Conservation (phyloP, 1,140 invertebrate species). For the Teleogryllus occipitalis region DNA sequence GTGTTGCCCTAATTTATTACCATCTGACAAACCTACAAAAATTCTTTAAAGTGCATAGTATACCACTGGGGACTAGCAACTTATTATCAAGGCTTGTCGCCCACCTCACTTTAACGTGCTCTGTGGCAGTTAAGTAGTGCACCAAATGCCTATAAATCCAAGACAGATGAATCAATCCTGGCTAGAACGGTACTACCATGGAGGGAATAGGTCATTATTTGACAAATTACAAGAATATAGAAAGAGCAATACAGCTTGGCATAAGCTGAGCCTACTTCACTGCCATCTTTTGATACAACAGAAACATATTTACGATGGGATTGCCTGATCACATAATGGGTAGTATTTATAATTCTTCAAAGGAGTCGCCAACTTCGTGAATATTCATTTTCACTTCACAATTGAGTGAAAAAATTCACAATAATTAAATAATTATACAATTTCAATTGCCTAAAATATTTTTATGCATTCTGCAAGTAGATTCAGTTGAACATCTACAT, state of each 20-base stretch:
- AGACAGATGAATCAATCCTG: not conserved
- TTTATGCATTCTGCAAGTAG: no score
- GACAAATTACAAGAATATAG: constrained; percentile 1
- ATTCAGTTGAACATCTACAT: no score
- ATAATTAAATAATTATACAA: no score
- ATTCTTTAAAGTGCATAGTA: not conserved
- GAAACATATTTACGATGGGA: not conserved
- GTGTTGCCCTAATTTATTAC: not conserved
- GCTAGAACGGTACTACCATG: not conserved
- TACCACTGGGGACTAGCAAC: not conserved
- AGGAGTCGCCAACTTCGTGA: no score
- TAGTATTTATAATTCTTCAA: no score
- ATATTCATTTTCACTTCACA: no score
- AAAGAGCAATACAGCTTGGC: constrained; percentile 1
- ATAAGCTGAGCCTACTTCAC: not conserved
- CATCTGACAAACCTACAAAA: not conserved
- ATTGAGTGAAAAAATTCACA: no score
- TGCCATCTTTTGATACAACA: not conserved
- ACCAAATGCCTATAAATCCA: not conserved
- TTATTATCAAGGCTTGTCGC: not conserved
- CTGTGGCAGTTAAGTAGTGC: not conserved
- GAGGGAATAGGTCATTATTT: not conserved
- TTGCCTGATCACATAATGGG: not conserved
- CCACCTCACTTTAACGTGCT: not conserved
- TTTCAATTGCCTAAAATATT: no score